Percentiles rank a stretch among this genome's conserved stretches.
These are phyloP conservation scores for Ariolimax columbianus DNA, from an alignment of 2,888 invertebrate species.

Conservation along the genomic window DNA sequence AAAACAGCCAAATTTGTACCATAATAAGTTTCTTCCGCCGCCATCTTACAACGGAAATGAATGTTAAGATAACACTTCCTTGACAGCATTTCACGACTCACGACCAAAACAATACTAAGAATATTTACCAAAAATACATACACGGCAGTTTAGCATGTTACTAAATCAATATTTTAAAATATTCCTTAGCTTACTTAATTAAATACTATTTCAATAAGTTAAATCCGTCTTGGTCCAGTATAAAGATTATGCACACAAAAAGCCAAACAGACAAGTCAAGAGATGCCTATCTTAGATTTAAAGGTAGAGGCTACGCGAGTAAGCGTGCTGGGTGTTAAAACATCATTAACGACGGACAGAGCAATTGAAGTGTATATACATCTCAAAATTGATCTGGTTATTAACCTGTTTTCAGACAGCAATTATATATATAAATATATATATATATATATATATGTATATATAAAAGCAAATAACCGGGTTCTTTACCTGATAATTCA, in stretches of 20 bases:
- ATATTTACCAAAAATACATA: background rate
- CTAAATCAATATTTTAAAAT: background rate
- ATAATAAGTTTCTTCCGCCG: constrained; percentile 20
- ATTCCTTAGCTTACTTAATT: background rate
- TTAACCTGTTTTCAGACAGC: too few relatives aligned
- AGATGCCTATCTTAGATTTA: too few relatives aligned
- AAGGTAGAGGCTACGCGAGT: too few relatives aligned
- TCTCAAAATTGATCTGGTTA: too few relatives aligned
- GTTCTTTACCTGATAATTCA: too few relatives aligned
- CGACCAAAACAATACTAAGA: background rate
- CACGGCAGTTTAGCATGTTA: background rate
- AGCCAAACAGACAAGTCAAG: background rate
- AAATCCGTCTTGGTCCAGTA: background rate
- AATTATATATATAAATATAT: too few relatives aligned
- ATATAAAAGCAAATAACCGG: too few relatives aligned
- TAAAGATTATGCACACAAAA: background rate
- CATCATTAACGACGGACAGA: too few relatives aligned
- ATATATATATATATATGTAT: too few relatives aligned
- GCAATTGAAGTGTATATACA: too few relatives aligned
- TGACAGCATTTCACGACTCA: background rate
- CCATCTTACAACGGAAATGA: constrained; percentile 48
- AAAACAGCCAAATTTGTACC: background rate
- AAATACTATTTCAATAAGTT: background rate
- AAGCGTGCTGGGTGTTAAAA: too few relatives aligned
- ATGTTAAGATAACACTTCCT: constrained; percentile 20